Evolutionary conservation across 1,140 invertebrate species (phyloP), one percentile per base, ranked within the genome.

Genomic region (Drosophila dunni): DNA sequence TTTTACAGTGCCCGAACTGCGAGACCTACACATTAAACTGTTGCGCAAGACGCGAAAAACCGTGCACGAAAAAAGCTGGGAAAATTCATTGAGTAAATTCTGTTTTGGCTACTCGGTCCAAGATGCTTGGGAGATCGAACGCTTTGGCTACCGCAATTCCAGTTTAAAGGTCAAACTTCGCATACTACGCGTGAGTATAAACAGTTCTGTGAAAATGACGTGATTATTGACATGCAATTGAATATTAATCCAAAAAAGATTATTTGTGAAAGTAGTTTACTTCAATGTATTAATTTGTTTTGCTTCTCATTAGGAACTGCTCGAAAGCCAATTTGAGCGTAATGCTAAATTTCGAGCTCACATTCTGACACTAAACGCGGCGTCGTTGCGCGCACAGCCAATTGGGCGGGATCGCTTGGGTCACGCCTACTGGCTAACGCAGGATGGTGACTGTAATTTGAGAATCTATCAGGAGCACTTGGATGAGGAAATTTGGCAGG

Each of bases 101-200:
- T 97, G 97, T 93, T 96, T 98, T 89, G 95, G 95, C 40, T 98
- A 97, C 91, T 92, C 93, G 29, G 95, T 96, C 74, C 96, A 98
- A 89, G 98, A 99, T 95, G 98, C 96, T 65, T 99, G 98, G 98
- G 98, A 99, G 94, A 94, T 99, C 50, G 98, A 99, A 93, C 94
- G 97, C 72, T 98, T 98, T 94, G 98, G 98, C 40, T 99, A 98
- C 92, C 97, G 97, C 91, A 97, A 98, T 93, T 95, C 97, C 72
- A 96, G 96, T 80, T 93, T 97, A 45, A 94, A 95, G 83, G 96
- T 98, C 6, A 99, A 99, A 94, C 94, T 99, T 70, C 94, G 96
- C 75, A 94, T 98, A 78, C 94, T 99, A 48, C 98, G 98, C 95
- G 94, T 95, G 91, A 90, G 68, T 56, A 58, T 17, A 24, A 0